Conservation (phyloP, 1,140 invertebrate species). For the Aporrectodea caliginosa region DNA sequence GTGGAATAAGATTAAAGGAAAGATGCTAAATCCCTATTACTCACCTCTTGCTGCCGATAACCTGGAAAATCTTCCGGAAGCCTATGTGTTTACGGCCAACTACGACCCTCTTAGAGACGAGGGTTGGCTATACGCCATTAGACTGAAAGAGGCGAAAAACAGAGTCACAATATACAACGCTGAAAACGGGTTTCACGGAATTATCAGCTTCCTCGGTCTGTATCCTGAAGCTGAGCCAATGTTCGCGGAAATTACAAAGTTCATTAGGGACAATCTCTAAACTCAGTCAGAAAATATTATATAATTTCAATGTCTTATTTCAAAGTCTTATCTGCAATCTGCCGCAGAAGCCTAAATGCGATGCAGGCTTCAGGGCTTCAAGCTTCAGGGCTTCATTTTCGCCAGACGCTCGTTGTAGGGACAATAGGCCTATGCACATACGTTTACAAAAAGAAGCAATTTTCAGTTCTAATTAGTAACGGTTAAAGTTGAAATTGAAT, state of each 20-base stretch:
- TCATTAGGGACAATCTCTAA: background rate
- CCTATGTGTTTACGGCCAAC: slow-evolving; percentile 27
- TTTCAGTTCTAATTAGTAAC: too few species aligned
- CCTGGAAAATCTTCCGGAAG: slow-evolving; percentile 27
- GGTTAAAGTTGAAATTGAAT: too few species aligned
- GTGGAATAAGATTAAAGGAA: background rate
- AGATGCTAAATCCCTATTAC: slow-evolving; percentile 27
- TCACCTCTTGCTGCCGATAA: slow-evolving; percentile 31
- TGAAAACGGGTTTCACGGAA: slow-evolving; percentile 2
- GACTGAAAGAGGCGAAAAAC: background rate
- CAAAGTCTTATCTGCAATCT: too few species aligned
- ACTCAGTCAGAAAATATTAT: too few species aligned
- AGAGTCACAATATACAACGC: background rate
- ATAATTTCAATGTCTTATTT: too few species aligned
- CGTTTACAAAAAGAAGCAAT: too few species aligned
- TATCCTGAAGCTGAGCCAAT: background rate
- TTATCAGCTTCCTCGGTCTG: background rate
- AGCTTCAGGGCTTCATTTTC: too few species aligned
- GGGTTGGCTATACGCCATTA: slow-evolving; percentile 29
- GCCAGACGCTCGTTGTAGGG: too few species aligned
- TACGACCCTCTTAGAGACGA: slow-evolving; percentile 34
- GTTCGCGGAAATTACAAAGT: background rate
- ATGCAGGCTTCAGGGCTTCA: too few species aligned
- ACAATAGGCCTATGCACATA: too few species aligned
- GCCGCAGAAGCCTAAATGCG: too few species aligned